Evolutionary conservation across 2,888 invertebrate genomes (phyloP).

Genomic region (Scelioninae gen. 2): DNA sequence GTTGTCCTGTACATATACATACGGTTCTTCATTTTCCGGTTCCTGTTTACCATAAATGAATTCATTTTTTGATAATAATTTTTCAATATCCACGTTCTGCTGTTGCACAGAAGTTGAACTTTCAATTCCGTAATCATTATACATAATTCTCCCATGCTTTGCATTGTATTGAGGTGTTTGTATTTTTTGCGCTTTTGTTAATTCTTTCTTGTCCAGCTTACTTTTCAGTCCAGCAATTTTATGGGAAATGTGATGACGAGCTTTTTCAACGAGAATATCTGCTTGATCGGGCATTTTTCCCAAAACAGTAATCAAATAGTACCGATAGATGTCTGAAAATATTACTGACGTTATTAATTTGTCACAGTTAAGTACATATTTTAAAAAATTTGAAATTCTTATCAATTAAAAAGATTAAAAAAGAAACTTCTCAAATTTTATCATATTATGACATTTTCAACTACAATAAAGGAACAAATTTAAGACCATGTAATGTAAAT

Average conservation of each 20-base stretch:
- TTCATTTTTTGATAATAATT: constrained; percentile 19
- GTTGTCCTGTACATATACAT: constrained; percentile 11
- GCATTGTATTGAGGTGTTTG: background rate
- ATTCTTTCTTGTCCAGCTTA: constrained; percentile 24
- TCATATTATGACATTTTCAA: too few species aligned
- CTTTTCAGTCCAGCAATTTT: constrained; percentile 46
- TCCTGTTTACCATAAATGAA: background rate
- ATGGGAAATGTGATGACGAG: constrained; percentile 35
- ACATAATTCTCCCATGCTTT: constrained; percentile 4
- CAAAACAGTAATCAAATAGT: constrained; percentile 34
- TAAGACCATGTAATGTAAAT: background rate
- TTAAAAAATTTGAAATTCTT: too few species aligned
- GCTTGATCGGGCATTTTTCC: constrained; percentile 30
- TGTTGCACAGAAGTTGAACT: constrained; percentile 9
- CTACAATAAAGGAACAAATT: too few species aligned
- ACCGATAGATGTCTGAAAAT: constrained; percentile 41
- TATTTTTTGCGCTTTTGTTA: background rate
- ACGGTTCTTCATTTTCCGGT: background rate
- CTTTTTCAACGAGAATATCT: constrained; percentile 37
- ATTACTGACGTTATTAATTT: background rate
- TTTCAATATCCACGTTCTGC: constrained; percentile 10
- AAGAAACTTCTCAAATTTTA: too few species aligned
- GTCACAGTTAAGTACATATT: too few species aligned
- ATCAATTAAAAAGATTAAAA: too few species aligned
- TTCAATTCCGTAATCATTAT: constrained; percentile 1